These are phyloP conservation scores for Agriotes lineatus DNA, from an alignment of 2,888 invertebrate genomes.

Conservation along the genomic window DNA sequence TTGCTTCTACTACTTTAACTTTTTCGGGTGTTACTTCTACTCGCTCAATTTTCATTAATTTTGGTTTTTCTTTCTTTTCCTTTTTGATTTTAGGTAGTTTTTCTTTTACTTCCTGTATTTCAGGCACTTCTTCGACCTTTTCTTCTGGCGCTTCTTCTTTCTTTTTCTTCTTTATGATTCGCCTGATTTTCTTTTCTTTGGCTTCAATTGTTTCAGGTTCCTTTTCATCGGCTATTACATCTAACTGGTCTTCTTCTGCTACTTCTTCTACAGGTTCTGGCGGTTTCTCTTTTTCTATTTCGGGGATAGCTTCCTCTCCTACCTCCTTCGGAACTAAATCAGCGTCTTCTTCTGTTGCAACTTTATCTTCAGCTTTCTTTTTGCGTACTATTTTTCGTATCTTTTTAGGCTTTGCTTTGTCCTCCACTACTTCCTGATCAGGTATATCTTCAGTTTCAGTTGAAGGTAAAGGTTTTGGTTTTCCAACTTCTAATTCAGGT, in stretches of 20 bases:
- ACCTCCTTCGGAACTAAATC: constrained; percentile 56
- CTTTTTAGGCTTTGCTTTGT: constrained; percentile 27
- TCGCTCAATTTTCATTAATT: constrained; percentile 28
- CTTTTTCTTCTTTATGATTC: constrained; percentile 41
- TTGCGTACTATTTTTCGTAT: constrained; percentile 47
- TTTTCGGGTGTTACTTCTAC: constrained; percentile 65
- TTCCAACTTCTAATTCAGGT: constrained; percentile 50
- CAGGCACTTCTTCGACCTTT: constrained; percentile 47
- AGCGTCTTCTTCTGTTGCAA: constrained; percentile 24
- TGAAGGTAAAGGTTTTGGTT: constrained; percentile 43
- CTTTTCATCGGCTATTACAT: constrained; percentile 38
- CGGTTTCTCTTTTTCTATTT: constrained; percentile 55
- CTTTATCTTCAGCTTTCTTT: constrained; percentile 40
- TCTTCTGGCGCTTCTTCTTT: constrained; percentile 56
- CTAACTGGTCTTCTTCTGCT: constrained; percentile 53
- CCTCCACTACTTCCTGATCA: constrained; percentile 39
- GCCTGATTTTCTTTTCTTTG: background rate
- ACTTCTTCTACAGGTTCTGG: constrained; percentile 21
- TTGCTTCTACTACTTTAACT: constrained; percentile 70
- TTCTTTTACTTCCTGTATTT: constrained; percentile 51
- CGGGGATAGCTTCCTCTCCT: constrained; percentile 45
- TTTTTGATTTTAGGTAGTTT: constrained; percentile 28
- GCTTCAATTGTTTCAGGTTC: constrained; percentile 36
- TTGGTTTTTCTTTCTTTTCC: constrained; percentile 43
- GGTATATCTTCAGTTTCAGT: constrained; percentile 49